Conservation (phyloP, 2,113 vertebrate genomes). For the Lamprotornis superbus region DNA sequence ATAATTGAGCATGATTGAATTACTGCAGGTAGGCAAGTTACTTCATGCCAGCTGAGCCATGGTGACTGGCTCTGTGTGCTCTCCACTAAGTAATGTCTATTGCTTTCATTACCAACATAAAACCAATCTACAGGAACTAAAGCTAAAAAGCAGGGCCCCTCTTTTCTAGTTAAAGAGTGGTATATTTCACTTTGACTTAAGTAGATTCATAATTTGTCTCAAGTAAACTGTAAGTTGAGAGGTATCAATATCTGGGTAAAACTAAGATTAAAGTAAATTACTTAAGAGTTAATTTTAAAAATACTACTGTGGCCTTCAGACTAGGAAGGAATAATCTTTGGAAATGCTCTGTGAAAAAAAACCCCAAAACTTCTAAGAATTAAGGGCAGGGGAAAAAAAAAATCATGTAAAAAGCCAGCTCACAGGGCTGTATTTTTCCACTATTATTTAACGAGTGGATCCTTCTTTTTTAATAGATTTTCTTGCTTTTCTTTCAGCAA, state of each 20-base stretch:
- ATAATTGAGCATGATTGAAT: background rate
- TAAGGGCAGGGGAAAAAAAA: background rate
- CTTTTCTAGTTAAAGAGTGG: background rate
- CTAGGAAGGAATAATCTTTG: background rate
- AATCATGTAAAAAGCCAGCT: fast-evolving
- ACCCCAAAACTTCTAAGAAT: background rate
- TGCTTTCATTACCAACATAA: background rate
- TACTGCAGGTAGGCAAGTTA: background rate
- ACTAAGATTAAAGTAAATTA: background rate
- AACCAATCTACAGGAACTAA: background rate
- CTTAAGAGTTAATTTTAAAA: background rate
- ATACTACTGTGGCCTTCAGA: background rate
- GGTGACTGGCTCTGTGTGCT: background rate
- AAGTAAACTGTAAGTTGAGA: background rate
- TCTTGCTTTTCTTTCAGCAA: background rate
- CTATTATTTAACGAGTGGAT: background rate
- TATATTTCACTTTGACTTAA: background rate
- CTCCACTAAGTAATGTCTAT: background rate
- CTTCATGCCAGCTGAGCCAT: background rate
- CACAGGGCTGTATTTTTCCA: background rate
- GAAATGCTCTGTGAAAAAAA: background rate
- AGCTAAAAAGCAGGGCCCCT: background rate
- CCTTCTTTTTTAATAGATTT: background rate
- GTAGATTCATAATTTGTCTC: background rate
- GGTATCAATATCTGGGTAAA: background rate